Percentiles rank a stretch among this genome's conserved stretches.
These are phyloP conservation scores for Hippocampus barbouri DNA, from an alignment of 2,113 vertebrate genomes.

Conservation along the genomic window DNA sequence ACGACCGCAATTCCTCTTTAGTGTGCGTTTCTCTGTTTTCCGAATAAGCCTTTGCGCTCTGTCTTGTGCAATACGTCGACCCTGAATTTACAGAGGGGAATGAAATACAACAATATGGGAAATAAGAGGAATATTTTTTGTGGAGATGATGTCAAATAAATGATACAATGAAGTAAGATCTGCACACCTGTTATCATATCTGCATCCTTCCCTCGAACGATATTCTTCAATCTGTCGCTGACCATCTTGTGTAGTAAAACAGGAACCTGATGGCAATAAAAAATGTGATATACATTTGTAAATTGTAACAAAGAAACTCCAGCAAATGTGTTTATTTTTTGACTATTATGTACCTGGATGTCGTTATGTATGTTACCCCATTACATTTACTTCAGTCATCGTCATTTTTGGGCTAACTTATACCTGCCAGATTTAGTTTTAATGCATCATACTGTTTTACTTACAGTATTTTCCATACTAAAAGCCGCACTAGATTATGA, in stretches of 20 bases:
- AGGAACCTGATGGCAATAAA: slow-evolving; percentile 76
- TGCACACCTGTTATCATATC: slow-evolving; percentile 77
- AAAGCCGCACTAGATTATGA: no score
- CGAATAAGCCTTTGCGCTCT: slow-evolving; percentile 71
- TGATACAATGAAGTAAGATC: neutral
- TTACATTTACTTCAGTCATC: no score
- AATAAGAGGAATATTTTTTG: neutral
- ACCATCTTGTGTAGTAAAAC: slow-evolving; percentile 89
- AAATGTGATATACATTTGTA: no score
- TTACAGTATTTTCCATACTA: no score
- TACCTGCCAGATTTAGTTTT: no score
- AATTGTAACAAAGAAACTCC: no score
- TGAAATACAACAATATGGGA: neutral
- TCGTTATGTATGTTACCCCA: no score
- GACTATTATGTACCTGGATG: no score
- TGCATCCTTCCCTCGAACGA: slow-evolving; percentile 84
- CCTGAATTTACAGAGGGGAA: slow-evolving; percentile 63
- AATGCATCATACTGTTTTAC: no score
- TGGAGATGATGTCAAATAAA: neutral
- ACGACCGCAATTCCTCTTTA: slow-evolving; percentile 80
- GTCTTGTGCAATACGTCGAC: slow-evolving; percentile 79
- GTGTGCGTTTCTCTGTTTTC: slow-evolving; percentile 79
- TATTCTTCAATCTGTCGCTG: slow-evolving; percentile 81
- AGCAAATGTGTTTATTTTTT: no score
- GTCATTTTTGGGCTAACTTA: no score